These are phyloP conservation scores for Atethmia centrago DNA, from an alignment of 2,888 invertebrate species.

Conservation along the genomic window DNA sequence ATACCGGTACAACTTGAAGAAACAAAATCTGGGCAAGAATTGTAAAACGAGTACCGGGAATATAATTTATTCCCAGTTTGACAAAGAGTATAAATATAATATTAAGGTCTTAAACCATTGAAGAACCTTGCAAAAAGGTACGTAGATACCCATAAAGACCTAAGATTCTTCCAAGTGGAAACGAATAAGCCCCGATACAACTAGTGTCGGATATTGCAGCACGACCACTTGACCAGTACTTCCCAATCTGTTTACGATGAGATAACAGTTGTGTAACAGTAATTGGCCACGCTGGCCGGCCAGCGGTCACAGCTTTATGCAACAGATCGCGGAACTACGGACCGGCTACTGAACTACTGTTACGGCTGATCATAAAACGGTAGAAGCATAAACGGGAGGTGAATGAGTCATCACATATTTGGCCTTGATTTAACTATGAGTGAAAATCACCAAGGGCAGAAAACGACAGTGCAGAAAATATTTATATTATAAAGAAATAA, in stretches of 20 bases:
- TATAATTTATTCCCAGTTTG: background rate
- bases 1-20: background rate
- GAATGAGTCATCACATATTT: constrained; percentile 4
- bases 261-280: constrained; percentile 66
- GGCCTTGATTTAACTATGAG: background rate
- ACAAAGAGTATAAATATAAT: background rate
- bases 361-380: constrained; percentile 23
- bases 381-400: constrained; percentile 14
- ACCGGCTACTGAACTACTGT: constrained; percentile 47
- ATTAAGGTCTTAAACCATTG: too few species aligned
- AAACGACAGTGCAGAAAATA: background rate
- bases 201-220: constrained; percentile 52
- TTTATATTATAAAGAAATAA: too few species aligned
- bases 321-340: constrained; percentile 70
- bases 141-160: background rate
- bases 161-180: background rate
- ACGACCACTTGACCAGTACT: constrained; percentile 52
- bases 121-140: background rate
- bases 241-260: constrained; percentile 67
- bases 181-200: background rate
- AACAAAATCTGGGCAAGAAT: background rate
- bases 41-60: background rate
- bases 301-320: constrained; percentile 69
- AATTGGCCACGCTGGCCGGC: constrained; percentile 58
- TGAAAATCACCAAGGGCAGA: background rate